These are phyloP conservation scores for Botrylloides violaceus DNA, from an alignment of 23 tunicate species.

Conservation along the genomic window DNA sequence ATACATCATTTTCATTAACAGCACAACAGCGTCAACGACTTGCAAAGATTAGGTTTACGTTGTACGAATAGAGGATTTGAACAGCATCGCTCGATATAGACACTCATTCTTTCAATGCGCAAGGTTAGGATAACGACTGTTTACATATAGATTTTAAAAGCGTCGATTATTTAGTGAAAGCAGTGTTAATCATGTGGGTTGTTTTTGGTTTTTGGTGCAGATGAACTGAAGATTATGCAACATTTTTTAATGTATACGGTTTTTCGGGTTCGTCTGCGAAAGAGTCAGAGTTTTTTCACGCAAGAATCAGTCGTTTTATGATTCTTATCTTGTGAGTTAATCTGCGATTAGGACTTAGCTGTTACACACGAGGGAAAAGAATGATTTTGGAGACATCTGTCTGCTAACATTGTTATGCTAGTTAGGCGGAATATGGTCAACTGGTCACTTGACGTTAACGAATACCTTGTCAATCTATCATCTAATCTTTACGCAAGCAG, in stretches of 20 bases:
- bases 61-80: too few species aligned
- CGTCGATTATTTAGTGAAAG: not conserved
- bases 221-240: not conserved
- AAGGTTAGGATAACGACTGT: not conserved
- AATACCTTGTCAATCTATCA: conserved; percentile 1
- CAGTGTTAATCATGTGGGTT: not conserved
- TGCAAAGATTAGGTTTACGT: too few species aligned
- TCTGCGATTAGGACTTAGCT: conserved; percentile 1
- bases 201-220: not conserved
- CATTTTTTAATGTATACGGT: not conserved
- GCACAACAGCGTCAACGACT: too few species aligned
- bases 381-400: not conserved
- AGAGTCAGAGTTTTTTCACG: not conserved
- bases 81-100: too few species aligned
- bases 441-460: conserved; percentile 4
- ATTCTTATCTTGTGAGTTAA: not conserved
- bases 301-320: not conserved
- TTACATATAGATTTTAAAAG: too few species aligned
- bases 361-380: conserved; percentile 1
- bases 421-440: not conserved
- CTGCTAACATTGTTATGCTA: not conserved
- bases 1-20: too few species aligned
- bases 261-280: not conserved
- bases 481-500: conserved; percentile 1
- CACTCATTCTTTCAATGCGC: too few species aligned